Conservation (phyloP, 2,113 vertebrate genomes). For the Amphilophus citrinellus region DNA sequence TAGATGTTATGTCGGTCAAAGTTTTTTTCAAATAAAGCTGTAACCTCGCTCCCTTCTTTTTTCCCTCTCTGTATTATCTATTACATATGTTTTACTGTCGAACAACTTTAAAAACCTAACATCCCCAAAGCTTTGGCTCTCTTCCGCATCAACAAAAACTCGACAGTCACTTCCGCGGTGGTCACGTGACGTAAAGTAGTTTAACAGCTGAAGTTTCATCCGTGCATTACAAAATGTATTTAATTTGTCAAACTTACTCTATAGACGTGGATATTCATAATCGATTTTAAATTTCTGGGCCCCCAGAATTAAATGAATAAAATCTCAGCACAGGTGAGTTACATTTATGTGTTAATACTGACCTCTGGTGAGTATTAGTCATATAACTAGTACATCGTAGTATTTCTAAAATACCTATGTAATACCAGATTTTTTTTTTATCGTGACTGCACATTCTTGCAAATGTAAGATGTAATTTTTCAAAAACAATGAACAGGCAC, state of each 20-base stretch:
- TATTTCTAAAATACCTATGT: neutral
- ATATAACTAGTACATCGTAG: neutral
- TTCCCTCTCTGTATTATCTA: neutral
- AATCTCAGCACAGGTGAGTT: neutral
- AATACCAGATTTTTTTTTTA: neutral
- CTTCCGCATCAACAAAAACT: slow-evolving; percentile 59
- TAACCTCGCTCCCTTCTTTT: neutral
- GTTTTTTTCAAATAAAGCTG: neutral
- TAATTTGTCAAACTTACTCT: neutral
- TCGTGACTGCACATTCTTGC: neutral
- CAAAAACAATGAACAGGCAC: neutral
- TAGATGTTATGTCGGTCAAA: neutral
- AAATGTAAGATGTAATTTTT: neutral
- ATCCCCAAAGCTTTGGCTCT: slow-evolving; percentile 15
- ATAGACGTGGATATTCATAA: neutral
- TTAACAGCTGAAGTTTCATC: neutral
- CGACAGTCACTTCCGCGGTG: slow-evolving; percentile 63
- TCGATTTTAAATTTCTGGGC: too few relatives aligned
- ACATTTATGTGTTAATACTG: slow-evolving; percentile 8
- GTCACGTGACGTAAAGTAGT: slow-evolving; percentile 46
- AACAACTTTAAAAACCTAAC: neutral
- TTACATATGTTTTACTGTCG: neutral
- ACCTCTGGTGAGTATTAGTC: slow-evolving; percentile 4
- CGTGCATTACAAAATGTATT: neutral
- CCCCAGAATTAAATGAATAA: too few relatives aligned